A percentile compares a stretch with the other conserved stretches of the same genome.
Conservation (phyloP, 2,797 vertebrate genomes). For the Pipistrellus nathusii region DNA sequence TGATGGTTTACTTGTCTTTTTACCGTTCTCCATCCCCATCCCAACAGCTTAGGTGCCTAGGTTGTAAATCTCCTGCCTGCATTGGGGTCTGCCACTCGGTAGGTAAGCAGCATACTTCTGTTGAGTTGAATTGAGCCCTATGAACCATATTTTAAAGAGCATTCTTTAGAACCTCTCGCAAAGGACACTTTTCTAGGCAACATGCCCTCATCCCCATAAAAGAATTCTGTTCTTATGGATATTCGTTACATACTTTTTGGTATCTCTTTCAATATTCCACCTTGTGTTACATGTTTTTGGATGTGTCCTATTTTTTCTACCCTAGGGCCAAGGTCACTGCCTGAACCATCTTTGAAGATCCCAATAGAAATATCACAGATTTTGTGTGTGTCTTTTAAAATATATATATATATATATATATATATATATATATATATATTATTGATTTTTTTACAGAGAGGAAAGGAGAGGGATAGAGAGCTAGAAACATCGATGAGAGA, state of each 20-base stretch:
- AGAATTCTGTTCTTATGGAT: neutral
- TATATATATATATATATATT: no score
- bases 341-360: constrained; percentile 30
- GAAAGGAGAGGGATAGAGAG: no score
- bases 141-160: neutral
- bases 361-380: neutral
- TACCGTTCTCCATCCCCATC: neutral
- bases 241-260: neutral
- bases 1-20: neutral
- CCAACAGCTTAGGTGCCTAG: neutral
- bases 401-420: no score
- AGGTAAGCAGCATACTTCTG: neutral
- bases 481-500: no score
- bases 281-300: neutral
- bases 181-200: neutral
- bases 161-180: neutral
- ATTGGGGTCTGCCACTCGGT: neutral
- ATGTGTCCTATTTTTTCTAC: neutral
- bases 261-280: neutral
- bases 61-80: neutral
- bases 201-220: neutral
- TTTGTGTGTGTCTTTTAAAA: neutral
- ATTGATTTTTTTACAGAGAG: no score
- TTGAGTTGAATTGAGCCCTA: neutral
- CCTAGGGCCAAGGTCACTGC: neutral